These are phyloP conservation scores for Myodes glareolus DNA, from an alignment of 2,113 vertebrate species.

Conservation along the genomic window DNA sequence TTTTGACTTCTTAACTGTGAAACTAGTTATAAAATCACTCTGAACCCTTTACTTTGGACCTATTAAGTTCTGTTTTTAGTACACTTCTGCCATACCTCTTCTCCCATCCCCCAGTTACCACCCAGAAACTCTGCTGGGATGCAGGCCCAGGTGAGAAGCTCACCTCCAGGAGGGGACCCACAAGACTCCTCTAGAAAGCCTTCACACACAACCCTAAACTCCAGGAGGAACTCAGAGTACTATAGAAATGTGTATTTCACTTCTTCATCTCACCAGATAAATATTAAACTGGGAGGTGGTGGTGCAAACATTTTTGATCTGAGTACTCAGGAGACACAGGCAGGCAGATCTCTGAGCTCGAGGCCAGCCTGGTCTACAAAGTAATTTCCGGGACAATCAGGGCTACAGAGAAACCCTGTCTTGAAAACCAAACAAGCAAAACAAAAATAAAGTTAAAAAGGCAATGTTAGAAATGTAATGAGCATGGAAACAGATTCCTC, in stretches of 20 bases:
- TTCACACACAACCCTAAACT: neutral
- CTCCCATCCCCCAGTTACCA: neutral
- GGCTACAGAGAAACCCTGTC: neutral
- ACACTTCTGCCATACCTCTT: too few species aligned
- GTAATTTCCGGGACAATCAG: neutral
- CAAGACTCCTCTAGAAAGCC: neutral
- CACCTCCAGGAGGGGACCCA: neutral
- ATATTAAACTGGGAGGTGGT: neutral
- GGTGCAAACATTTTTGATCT: neutral
- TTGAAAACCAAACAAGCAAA: neutral
- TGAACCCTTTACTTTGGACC: too few species aligned
- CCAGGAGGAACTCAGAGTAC: too few species aligned
- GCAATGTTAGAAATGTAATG: neutral
- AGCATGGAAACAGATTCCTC: too few species aligned
- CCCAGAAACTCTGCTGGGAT: neutral
- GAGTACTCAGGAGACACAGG: neutral
- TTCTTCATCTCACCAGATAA: neutral
- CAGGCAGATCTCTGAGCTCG: neutral
- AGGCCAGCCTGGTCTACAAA: neutral
- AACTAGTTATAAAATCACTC: too few species aligned
- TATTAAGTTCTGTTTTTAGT: too few species aligned
- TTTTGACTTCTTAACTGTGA: too few species aligned
- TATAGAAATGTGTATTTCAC: neutral
- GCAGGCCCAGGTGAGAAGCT: neutral
- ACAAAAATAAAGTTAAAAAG: neutral